phyloP scores from a whole-genome alignment of 2,888 invertebrate species.

The Drosophila heteroneura region DNA sequence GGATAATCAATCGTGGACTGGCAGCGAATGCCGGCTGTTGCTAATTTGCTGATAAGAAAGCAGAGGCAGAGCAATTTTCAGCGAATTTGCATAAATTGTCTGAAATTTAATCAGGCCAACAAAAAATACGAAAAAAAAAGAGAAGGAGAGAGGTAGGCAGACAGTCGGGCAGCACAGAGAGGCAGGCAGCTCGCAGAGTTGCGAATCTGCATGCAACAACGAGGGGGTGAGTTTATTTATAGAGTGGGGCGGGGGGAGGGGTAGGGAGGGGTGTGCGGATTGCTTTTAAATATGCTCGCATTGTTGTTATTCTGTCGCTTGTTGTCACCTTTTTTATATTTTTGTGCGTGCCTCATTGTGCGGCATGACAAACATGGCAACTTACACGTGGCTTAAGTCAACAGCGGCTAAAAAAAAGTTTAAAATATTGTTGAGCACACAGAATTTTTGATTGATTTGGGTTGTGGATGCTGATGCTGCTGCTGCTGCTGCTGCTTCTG shows the following conservation, averaged over 20 bases:
- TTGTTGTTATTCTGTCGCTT: constrained; percentile 17
- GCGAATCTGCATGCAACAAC: constrained; percentile 20
- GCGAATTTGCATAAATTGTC: constrained; percentile 57
- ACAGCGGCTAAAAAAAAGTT: constrained; percentile 55
- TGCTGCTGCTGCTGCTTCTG: background rate
- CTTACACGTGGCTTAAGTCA: constrained; percentile 72
- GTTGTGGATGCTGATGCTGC: constrained; percentile 26
- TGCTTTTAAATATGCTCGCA: constrained; percentile 40
- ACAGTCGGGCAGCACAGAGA: background rate
- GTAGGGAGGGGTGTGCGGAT: background rate
- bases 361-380: constrained; percentile 56
- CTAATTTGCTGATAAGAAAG: constrained; percentile 62
- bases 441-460: constrained; percentile 75
- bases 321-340: constrained; percentile 41
- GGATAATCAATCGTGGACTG: constrained; percentile 70
- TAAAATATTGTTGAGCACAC: constrained; percentile 60
- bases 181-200: background rate
- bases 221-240: constrained; percentile 36
- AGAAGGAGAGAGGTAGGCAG: background rate
- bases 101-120: constrained; percentile 32
- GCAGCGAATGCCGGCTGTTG: constrained; percentile 45
- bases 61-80: constrained; percentile 16
- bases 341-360: constrained; percentile 51
- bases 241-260: background rate
- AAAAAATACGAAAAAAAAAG: background rate